These are phyloP conservation scores for Piscicola geometra DNA, from an alignment of 2,888 invertebrate species.

Conservation along the genomic window DNA sequence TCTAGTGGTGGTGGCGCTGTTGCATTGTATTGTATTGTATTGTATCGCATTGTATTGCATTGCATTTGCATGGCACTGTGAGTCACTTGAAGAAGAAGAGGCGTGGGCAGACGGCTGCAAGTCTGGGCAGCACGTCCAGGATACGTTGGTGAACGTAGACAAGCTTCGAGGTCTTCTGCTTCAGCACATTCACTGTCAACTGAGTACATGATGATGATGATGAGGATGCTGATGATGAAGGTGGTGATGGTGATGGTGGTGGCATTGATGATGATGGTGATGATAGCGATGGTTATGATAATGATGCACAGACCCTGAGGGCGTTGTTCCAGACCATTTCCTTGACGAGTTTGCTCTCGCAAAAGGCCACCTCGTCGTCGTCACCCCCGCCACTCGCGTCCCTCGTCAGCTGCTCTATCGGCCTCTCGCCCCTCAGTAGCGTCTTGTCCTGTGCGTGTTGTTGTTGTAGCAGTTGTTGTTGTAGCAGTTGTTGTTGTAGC, in stretches of 20 bases:
- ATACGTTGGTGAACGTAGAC: constrained; percentile 80
- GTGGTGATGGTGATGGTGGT: too few species aligned
- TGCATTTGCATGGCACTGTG: too few species aligned
- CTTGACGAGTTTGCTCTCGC: constrained; percentile 11
- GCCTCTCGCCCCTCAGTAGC: too few species aligned
- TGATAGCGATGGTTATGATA: background rate
- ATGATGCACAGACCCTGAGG: background rate
- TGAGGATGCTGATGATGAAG: too few species aligned
- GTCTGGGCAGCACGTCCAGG: constrained; percentile 77
- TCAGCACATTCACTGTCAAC: constrained; percentile 66
- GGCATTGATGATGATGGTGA: too few species aligned
- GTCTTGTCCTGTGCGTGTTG: too few species aligned
- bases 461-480: too few species aligned
- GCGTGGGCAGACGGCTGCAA: constrained; percentile 85
- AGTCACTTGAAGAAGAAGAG: constrained; percentile 69
- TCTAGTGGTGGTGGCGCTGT: background rate
- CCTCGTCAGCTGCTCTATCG: background rate
- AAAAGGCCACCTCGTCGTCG: background rate
- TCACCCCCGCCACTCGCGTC: background rate
- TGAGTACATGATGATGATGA: constrained; percentile 42
- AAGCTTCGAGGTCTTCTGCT: constrained; percentile 69
- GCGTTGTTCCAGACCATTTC: background rate
- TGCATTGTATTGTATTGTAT: too few species aligned
- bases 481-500: too few species aligned
- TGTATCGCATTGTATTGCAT: too few species aligned